Conservation (phyloP, 2,113 vertebrate genomes). For the Thamnaconus septentrionalis region DNA sequence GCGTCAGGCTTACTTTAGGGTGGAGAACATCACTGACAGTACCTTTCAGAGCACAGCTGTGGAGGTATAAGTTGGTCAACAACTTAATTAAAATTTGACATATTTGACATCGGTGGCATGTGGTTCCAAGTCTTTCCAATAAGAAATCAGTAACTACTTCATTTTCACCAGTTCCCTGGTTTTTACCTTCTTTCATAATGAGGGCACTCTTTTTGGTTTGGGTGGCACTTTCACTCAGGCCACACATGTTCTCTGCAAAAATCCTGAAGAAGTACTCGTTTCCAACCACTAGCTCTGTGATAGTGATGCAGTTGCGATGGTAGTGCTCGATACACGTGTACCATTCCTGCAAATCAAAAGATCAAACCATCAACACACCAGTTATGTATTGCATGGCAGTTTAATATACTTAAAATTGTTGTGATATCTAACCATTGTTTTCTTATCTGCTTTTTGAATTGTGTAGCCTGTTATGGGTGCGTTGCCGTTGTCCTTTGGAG, state of each 20-base stretch:
- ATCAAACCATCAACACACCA: not conserved
- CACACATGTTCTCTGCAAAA: conserved; percentile 95
- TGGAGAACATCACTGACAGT: conserved; percentile 63
- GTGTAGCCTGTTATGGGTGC: conserved; percentile 94
- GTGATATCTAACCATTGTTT: conserved; percentile 86
- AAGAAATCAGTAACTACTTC: too few relatives aligned
- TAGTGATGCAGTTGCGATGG: conserved; percentile 89
- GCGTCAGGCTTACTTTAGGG: conserved; percentile 29
- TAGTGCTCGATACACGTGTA: conserved; percentile 89
- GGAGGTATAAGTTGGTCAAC: not conserved
- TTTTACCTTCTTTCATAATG: conserved; percentile 92
- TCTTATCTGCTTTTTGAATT: conserved; percentile 98
- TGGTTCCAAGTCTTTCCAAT: conserved; percentile 5
- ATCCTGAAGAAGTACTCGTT: conserved; percentile 96
- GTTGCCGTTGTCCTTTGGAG: conserved; percentile 91
- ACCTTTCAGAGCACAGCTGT: conserved; percentile 39
- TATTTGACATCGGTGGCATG: not conserved
- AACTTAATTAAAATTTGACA: conserved; percentile 1
- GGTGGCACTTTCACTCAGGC: conserved; percentile 89
- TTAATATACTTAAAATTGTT: not conserved
- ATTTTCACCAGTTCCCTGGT: not conserved
- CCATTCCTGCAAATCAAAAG: conserved; percentile 69
- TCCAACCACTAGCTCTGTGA: conserved; percentile 92
- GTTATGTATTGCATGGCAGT: not conserved
- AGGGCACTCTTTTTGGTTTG: conserved; percentile 90